Base-by-base conservation (phyloP, 2,113 vertebrate species). In the Smithornis capensis region DNA sequence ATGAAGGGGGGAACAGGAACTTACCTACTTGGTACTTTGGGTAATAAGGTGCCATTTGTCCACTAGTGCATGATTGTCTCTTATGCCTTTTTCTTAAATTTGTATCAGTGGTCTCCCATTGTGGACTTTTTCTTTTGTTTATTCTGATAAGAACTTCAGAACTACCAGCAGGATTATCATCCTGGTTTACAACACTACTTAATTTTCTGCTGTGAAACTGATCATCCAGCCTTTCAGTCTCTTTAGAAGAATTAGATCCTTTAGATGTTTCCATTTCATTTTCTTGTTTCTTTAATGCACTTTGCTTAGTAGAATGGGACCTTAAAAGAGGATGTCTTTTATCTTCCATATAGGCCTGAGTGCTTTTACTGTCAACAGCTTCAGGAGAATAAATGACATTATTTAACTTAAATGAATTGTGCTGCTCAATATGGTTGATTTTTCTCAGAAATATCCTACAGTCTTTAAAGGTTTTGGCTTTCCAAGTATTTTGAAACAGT, bases 371-470 rank as follows among this genome's bases (percentile, higher is more conserved):
- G 67, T 94, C 96, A 86, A 94, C 31, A 94, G 93, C 84, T 78
- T 97, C 97, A n/a, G 97, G 95, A 96, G 97, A 94, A 92, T 95
- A 97, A 94, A 97, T 67, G 59, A 96, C 83, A 75, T 95, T 92
- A 92, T 97, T 97, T 95, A 98, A 73, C 38, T 97, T 97, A 93
- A 97, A 97, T 27, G 97, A 96, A 95, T 93, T 97, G 83, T 98
- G 98, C 81, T 98, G 98, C 95, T 99, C 98, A 78, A 98, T 97
- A 83, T 98, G 98, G 96, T 98, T 99, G 93, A 99, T 98, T 97
- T 99, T 99, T 95, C 98, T 99, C 93, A 99, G 97, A 98, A 99
- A 99, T 97, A 99, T 99, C 68, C 99, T 98, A 94, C 99, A 99
- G 84, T 99, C 99, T 97, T 98, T 99, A 95, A 99, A 98, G 37